These are phyloP conservation scores for Drosophila navojoa DNA, from an alignment of 1,140 invertebrate genomes.

Conservation along the genomic window DNA sequence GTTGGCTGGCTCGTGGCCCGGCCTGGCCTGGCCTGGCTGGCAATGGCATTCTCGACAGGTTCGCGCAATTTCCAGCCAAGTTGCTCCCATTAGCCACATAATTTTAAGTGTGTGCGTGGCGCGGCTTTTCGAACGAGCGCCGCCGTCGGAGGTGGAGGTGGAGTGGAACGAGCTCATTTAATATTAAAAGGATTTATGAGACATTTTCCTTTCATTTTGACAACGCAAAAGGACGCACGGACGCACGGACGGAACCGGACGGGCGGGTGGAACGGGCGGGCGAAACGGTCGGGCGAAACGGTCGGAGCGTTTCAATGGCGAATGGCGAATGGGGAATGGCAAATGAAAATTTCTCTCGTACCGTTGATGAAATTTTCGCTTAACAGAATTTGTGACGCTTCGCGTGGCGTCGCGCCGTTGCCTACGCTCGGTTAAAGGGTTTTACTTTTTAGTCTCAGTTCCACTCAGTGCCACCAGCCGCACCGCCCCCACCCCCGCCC, in stretches of 20 bases:
- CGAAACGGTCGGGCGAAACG: not conserved
- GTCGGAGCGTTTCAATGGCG: not conserved
- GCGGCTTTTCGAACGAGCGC: constrained; percentile 29
- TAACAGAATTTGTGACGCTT: constrained; percentile 81
- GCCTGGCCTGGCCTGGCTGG: not conserved
- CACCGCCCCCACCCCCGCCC: not conserved
- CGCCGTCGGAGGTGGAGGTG: no score
- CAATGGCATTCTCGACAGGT: constrained; percentile 55
- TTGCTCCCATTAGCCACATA: constrained; percentile 82
- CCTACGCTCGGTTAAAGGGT: constrained; percentile 79
- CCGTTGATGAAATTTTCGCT: constrained; percentile 81
- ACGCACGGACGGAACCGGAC: constrained; percentile 28
- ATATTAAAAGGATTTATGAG: constrained; percentile 82
- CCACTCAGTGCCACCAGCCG: constrained; percentile 19
- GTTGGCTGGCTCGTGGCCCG: constrained; percentile 12
- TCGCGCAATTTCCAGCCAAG: constrained; percentile 77
- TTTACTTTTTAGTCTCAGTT: constrained; percentile 69
- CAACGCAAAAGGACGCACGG: constrained; percentile 58
- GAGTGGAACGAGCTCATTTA: constrained; percentile 67
- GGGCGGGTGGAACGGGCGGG: constrained; percentile 23
- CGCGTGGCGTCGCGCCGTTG: constrained; percentile 55
- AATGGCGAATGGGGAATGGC: constrained; percentile 41
- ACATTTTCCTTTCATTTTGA: constrained; percentile 82
- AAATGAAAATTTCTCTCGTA: constrained; percentile 69
- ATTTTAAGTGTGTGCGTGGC: constrained; percentile 80